Base-by-base conservation (phyloP, 2,888 invertebrate species). In the Stratiomys singularior region DNA sequence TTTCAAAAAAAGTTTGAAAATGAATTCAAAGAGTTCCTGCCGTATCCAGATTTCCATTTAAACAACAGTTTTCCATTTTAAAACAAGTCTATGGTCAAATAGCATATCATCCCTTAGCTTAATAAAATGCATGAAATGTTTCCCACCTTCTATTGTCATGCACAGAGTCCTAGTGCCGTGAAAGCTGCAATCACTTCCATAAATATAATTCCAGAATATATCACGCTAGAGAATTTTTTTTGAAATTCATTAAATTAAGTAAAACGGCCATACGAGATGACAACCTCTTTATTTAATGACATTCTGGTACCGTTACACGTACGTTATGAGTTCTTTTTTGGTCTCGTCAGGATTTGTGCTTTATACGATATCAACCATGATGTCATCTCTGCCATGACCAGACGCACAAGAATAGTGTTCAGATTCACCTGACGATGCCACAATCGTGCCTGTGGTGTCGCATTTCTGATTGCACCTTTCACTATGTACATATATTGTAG, bases 221-320 rank as follows among this genome's bases (percentile, higher is more conserved):
- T 18, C 52, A 52, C 15, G 7, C 15, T 52, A 3, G 7, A 13
- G 18, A 52, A 13, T 52, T 15, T 52, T 15, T 44, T 9, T 18
- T 52, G 3, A 52, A 13, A 52, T 52, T 52, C 52, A 52, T 52
- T 52, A 52, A 52, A 52, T 18, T 52, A 52, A 52, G 52, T 52
- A 18, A 5, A 52, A 52, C 52, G 15, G 18, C 52, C n/a, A 52
- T 4, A 52, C 13, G 58, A 18, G 23, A 23, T 60, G 58, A 18
- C 58, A 25, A 25, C 58, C 58, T 60, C 58, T 23, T 60, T 60
- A 60, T 25, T 60, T 60, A 60, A 60, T 60, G 58, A 60, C 25
- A 18, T 25, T 60, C 25, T 25, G 3, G 23, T 60, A 21, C 13
- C 58, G 1, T 21, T 60, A 23, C 58, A 60, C 23, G 58, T 23